These are phyloP conservation scores for Andrena fulva DNA, from an alignment of 2,888 invertebrate species.

Conservation along the genomic window DNA sequence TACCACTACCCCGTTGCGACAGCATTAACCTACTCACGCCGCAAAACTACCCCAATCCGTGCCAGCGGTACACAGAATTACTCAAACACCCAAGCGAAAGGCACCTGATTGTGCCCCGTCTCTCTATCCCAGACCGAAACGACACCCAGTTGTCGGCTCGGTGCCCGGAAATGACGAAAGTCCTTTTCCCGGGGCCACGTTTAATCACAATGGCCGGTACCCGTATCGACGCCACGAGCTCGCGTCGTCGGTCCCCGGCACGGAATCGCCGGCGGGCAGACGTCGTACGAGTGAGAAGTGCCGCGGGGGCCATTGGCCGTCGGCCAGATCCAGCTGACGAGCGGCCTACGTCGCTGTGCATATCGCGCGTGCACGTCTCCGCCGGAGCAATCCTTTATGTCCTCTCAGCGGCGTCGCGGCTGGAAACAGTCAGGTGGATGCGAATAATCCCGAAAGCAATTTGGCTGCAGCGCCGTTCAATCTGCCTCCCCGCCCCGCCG, in stretches of 20 bases:
- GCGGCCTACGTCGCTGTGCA: constrained; percentile 59
- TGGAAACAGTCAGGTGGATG: constrained; percentile 71
- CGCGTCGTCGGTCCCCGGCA: constrained; percentile 50
- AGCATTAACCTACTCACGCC: constrained; percentile 7
- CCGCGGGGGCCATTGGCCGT: constrained; percentile 73
- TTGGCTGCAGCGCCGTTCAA: constrained; percentile 78
- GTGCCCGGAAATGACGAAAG: constrained; percentile 31
- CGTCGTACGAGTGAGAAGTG: constrained; percentile 65
- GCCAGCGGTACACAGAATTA: constrained; percentile 8
- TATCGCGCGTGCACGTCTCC: constrained; percentile 58
- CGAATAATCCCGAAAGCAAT: constrained; percentile 82
- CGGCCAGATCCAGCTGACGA: constrained; percentile 76
- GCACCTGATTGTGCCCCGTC: too few relatives aligned
- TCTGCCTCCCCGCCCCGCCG: constrained; percentile 64
- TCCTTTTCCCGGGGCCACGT: constrained; percentile 24
- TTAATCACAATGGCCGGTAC: constrained; percentile 46
- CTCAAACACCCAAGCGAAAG: too few relatives aligned
- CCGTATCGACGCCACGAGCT: constrained; percentile 42
- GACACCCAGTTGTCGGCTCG: constrained; percentile 17
- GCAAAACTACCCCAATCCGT: constrained; percentile 1
- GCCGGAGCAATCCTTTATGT: constrained; percentile 60
- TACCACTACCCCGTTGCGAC: neutral
- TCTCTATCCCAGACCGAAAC: neutral
- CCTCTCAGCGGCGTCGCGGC: constrained; percentile 43
- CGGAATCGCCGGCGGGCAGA: constrained; percentile 50